Base-by-base conservation (phyloP, 2,888 invertebrate genomes). In the Drosophila maculinotata region DNA sequence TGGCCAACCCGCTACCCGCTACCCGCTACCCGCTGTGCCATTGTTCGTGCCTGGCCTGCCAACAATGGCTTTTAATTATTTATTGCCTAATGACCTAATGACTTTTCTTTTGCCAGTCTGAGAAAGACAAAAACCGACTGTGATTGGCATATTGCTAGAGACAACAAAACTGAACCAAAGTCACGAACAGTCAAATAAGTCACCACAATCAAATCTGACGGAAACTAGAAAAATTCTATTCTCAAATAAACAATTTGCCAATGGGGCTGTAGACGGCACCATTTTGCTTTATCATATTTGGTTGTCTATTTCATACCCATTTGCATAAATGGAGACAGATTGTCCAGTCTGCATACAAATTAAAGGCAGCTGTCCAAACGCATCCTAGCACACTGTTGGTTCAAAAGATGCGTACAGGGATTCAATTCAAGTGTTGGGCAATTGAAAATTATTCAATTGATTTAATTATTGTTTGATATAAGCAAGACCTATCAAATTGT, bases 11-110 rank as follows among this genome's bases (percentile, higher is more conserved):
- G 54, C 30, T 45, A n/a, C 17, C 15, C 15, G 4, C 8, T 15
- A n/a, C n/a, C n/a, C 9, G 12, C 12, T 12, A 5, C 47, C 59
- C 39, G 45, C 39, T 62, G 48, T 20, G 42, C 25, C 45, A 26
- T 12, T 28, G 10, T 47, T 75, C 72, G 72, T 72, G 76, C 72
- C 45, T 65, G 15, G 70, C 58, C 59, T 72, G 72, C 72, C 72
- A 69, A 72, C 76, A 72, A 72, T 72, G 72, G 72, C 75, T 65
- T 79, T 77, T 79, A 83, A 79, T 79, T 83, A 79, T 79, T 79
- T 79, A 79, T 83, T 74, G 70, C 77, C 68, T 83, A 83, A 83
- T 77, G 69, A 69, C 58, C 78, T 76, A 77, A 79, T 79, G 84
- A 79, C 84, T 80, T 77, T 77, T 63, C 45, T 63, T 68, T 71